Percentiles rank a stretch among this genome's conserved stretches.
phyloP scores from a whole-genome alignment of 2,888 invertebrate species.

The Baccha elongata region DNA sequence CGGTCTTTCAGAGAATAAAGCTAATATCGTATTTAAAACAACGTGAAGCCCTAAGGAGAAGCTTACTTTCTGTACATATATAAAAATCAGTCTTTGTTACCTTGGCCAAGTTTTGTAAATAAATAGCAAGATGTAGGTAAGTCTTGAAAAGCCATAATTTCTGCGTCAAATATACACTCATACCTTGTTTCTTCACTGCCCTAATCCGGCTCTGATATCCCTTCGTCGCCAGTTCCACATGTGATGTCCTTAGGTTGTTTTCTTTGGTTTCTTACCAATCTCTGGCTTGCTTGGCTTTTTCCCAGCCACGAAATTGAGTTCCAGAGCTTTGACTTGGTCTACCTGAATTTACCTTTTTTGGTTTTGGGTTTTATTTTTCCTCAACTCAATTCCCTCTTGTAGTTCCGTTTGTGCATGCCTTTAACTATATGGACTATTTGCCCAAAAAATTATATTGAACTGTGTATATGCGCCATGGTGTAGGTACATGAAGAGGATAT shows the following conservation, averaged over 20 bases:
- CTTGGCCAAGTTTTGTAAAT: too few species aligned
- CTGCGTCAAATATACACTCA: too few species aligned
- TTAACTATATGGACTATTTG: conserved; percentile 36
- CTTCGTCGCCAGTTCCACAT: not conserved
- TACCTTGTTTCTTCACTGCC: not conserved
- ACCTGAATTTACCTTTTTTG: conserved; percentile 62
- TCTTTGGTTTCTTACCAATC: conserved; percentile 58
- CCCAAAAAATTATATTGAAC: conserved; percentile 68
- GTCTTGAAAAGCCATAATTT: too few species aligned
- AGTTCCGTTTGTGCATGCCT: not conserved
- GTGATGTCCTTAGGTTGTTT: conserved; percentile 33
- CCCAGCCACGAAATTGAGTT: conserved; percentile 64
- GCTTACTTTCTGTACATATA: too few species aligned
- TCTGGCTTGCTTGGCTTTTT: conserved; percentile 54
- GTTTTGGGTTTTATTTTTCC: conserved; percentile 27
- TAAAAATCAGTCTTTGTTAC: too few species aligned
- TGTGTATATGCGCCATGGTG: conserved; percentile 1
- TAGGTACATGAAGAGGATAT: conserved; percentile 40
- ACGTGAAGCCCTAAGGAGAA: too few species aligned
- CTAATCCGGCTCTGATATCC: not conserved
- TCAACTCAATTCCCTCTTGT: not conserved
- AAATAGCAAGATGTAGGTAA: too few species aligned
- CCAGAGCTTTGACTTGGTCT: conserved; percentile 66
- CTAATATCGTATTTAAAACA: too few species aligned
- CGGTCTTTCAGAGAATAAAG: too few species aligned